A percentile compares a stretch with the other conserved stretches of the same genome.
phyloP scores from a whole-genome alignment of 2,797 vertebrate genomes.

The Ambastaia sidthimunki region DNA sequence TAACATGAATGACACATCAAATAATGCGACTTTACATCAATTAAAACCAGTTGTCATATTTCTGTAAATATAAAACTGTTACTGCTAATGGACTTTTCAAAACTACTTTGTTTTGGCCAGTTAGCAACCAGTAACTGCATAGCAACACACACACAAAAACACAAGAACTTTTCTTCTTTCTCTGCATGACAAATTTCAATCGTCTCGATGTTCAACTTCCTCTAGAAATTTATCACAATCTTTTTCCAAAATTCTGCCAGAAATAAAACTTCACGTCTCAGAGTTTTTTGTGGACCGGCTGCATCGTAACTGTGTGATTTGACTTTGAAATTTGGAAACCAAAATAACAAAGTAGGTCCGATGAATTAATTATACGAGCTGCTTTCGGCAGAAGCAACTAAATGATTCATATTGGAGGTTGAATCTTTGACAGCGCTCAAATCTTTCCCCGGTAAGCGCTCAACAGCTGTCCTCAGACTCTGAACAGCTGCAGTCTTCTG shows the following conservation, averaged over 20 bases:
- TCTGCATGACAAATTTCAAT: neutral
- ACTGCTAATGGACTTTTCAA: too few relatives aligned
- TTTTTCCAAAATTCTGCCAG: neutral
- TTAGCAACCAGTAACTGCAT: neutral
- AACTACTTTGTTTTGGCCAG: too few relatives aligned
- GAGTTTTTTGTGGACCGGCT: neutral
- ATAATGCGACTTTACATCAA: too few relatives aligned
- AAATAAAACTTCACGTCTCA: neutral
- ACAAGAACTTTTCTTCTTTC: neutral
- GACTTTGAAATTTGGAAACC: constrained; percentile 30
- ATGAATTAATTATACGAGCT: constrained; percentile 71
- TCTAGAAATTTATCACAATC: neutral
- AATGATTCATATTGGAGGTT: constrained; percentile 72
- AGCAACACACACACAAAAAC: neutral
- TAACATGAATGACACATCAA: too few relatives aligned
- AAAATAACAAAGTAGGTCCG: constrained; percentile 60
- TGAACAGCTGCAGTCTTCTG: constrained; percentile 48
- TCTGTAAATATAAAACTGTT: too few relatives aligned
- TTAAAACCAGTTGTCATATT: too few relatives aligned
- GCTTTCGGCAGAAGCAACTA: constrained; percentile 68
- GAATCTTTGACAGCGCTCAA: constrained; percentile 46
- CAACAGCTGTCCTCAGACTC: constrained; percentile 65
- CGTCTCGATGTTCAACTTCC: neutral
- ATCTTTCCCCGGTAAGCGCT: constrained; percentile 48
- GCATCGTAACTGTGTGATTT: constrained; percentile 15